Evolutionary conservation across 1,140 invertebrate genomes (phyloP), one percentile per base, ranked within the genome.

Genomic region (Drosophila aff.): DNA sequence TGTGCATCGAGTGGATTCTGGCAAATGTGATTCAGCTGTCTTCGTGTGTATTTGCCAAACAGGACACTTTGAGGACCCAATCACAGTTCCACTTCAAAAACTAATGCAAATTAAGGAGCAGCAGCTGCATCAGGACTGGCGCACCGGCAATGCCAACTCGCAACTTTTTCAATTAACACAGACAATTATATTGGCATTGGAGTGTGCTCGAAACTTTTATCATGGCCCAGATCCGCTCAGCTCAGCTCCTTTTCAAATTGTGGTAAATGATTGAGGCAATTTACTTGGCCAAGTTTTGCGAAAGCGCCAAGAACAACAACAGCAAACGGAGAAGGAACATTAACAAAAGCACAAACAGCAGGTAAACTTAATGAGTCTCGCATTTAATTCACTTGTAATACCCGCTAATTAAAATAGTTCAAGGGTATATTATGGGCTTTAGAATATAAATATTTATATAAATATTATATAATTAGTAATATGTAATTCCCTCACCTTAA

Each of bases 121-220:
- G 23, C 16, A 40, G 60, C 80, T 65, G 46, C 50, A 61, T 62
- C 13, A 57, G 26, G n/a, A 38, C 43, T 33, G 63, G 62, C 62
- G 64, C 80, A 82, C 43, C 26, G 63, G 62, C 80, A 87, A 55
- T 59, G 67, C 71, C 53, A 57, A 57, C 36, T 57, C 36, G 53
- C 62, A 87, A 87, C 84, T 89, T 87, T 89, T 84, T 78, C 81
- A 89, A 87, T 87, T 89, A 89, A 75, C 78, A 83, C 67, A 53
- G 73, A 89, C 72, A 87, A 89, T 89, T 87, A 80, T 80, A 83
- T 84, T 63, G 73, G 61, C 65, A 78, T 79, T 84, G 72, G 69
- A 89, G 76, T 69, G 72, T 69, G 68, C 58, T 89, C 28, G 53
- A 80, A 87, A 84, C 76, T 87, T 89, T 84, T 79, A 67, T 68